Evolutionary conservation across 2,888 invertebrate species (phyloP), one percentile per base, ranked within the genome.

Genomic region (Xylophagus ater): DNA sequence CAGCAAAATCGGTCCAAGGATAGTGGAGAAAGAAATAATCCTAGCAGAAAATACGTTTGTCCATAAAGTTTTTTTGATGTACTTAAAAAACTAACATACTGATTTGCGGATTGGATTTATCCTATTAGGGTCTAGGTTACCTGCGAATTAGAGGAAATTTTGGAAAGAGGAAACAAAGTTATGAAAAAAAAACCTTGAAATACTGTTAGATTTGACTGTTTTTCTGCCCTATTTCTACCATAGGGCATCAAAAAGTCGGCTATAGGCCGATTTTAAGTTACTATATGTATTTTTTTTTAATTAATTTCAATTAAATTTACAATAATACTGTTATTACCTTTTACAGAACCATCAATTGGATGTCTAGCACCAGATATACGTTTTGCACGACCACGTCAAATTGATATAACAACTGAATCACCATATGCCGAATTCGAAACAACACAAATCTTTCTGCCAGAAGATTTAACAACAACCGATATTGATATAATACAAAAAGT

Each of bases 301-400:
- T 10, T 10, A 6, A 23, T 23, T 23, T 23, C 23, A 10, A 10
- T 23, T 23, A 23, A 23, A 8, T 8, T 23, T 23, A 19, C 19
- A 13, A 29, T 20, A 23, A 14, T 37, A 18, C 21, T 20, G 7
- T 19, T 4, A 9, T 7, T 34, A 9, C 17, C n/a, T 34, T 37
- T 52, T 49, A n/a, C 49, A 65, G 64, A 65, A 55, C 61, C 62
- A 37, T 58, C 63, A 34, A 60, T 62, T 10, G 65, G 65, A 32
- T 65, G 65, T 38, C 59, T 58, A 34, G 59, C 65, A 5, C 65
- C 65, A 37, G 62, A 64, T 49, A 58, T 65, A 33, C 60, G 62
- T 34, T 60, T 64, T 46, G 58, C 60, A 30, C 58, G 59, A 41
- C 60, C 60, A 35, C 47, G 48, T 15, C 41, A 42, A 9, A 43